Evolutionary conservation across 2,888 invertebrate species (phyloP), one percentile per base, ranked within the genome.

Genomic region (Apamea monoglypha): DNA sequence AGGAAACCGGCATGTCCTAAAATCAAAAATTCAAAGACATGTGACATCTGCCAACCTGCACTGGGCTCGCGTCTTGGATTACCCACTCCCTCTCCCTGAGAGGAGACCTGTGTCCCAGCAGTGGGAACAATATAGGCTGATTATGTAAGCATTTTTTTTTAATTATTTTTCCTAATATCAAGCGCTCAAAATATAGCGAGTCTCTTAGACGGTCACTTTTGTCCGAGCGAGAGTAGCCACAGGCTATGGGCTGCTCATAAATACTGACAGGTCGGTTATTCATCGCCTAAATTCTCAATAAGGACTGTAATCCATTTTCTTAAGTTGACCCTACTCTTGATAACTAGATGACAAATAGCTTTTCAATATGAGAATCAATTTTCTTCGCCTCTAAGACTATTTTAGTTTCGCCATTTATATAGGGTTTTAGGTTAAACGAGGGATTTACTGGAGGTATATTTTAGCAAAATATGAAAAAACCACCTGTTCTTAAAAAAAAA

Each of bases 361-460:
- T 80, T 81, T 50, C 64, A 56, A 64, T 73, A 73, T 74, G 29
- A 73, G 29, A 18, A 29, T 56, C 59, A 81, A 74, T 81, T 73
- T 80, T 73, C 44, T 63, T 63, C 18, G n/a, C n/a, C 53, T 5
- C 3, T 10, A 56, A 36, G 29, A 21, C 18, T 63, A 36, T 72
- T 59, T 59, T n/a, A 44, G n/a, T 32, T 44, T n/a, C 6, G 25
- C 32, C 6, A 6, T 50, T 29, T 59, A 16, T 36, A 10, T 21
- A 50, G 21, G 21, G n/a, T 25, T 25, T 71, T 25, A 66, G 32
- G 25, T 64, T 32, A 10, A 25, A 53, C 12, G 18, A 25, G 32
- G 32, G 12, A 6, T 25, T n/a, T 18, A 56, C 6, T 56, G 25
- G 5, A 12, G 14, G 21, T 56, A 56, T 25, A 25, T 56, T 56